Percentiles rank a stretch among this genome's conserved stretches.
phyloP scores from a whole-genome alignment of 2,888 invertebrate species.

The Thyatira batis region DNA sequence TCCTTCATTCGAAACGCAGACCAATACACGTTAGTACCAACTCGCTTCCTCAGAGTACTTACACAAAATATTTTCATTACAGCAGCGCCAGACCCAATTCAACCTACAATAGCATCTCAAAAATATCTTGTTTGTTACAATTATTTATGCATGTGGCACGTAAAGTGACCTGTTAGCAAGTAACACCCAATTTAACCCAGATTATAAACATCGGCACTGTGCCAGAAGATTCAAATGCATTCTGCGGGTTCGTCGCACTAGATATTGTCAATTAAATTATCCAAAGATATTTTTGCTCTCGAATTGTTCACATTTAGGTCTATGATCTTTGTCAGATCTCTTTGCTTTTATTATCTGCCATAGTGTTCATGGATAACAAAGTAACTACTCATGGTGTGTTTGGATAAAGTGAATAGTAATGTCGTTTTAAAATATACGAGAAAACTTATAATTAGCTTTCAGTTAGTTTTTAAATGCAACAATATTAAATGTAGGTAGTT shows the following conservation, averaged over 20 bases:
- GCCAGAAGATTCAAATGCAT: constrained; percentile 45
- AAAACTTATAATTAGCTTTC: too few species aligned
- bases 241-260: constrained; percentile 37
- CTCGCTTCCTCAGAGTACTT: too few species aligned
- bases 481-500: too few species aligned
- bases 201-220: constrained; percentile 41
- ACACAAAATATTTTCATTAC: too few species aligned
- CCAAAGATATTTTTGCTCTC: constrained; percentile 1
- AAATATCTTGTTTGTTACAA: background rate
- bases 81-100: background rate
- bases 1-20: too few species aligned
- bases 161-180: constrained; percentile 5
- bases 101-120: background rate
- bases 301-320: constrained; percentile 24
- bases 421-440: too few species aligned
- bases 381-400: too few species aligned
- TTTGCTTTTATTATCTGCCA: background rate
- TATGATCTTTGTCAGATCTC: constrained; percentile 21
- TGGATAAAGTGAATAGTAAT: too few species aligned
- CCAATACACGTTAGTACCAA: too few species aligned
- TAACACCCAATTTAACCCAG: constrained; percentile 39
- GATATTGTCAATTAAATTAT: constrained; percentile 27
- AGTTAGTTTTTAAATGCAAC: too few species aligned
- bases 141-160: background rate
- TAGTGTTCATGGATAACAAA: too few species aligned